Evolutionary conservation across 2,888 invertebrate genomes (phyloP), one percentile per base, ranked within the genome.

Genomic region (Sphinx pinastri): DNA sequence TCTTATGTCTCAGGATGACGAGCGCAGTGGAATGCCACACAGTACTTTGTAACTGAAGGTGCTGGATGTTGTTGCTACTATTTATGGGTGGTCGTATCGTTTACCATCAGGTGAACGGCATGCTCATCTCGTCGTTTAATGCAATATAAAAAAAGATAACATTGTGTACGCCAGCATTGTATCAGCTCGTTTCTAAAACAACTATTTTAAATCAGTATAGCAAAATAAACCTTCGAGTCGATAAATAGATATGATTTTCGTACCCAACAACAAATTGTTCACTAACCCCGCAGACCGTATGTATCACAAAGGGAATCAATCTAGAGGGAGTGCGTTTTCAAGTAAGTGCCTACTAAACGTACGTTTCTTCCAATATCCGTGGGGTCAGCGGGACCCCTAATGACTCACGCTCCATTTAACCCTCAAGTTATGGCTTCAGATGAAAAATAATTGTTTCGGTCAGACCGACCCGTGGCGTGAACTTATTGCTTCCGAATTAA

Each of bases 361-460:
- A 57, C 25, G 49, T 67, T 78, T 76, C 77, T 75, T 79, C 79
- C 85, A 85, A 86, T 86, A 82, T 81, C 75, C 70, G 79, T 78
- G 80, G 84, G 84, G 79, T 79, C 70, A 68, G 73, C 74, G 76
- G 74, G 80, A 71, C 78, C 76, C 77, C 75, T 81, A 83, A 83
- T 81, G 78, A 81, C 75, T 74, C 76, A 81, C 82, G 85, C 81
- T 77, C 87, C 86, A 89, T 88, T 90, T 86, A 77, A 77, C 76
- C 74, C 69, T 70, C 73, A 72, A 81, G 79, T 86, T 81, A 82
- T 83, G 77, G 81, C 73, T 73, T 72, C 79, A 79, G 77, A 81
- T 81, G 80, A 85, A 84, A 69, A 77, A 85, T 85, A 85, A 84
- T 86, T 81, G 82, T 80, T 79, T 72, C 77, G 76, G 77, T 74